These are phyloP conservation scores for Todiramphus saurophagus DNA, from an alignment of 2,113 vertebrate genomes.

Conservation along the genomic window DNA sequence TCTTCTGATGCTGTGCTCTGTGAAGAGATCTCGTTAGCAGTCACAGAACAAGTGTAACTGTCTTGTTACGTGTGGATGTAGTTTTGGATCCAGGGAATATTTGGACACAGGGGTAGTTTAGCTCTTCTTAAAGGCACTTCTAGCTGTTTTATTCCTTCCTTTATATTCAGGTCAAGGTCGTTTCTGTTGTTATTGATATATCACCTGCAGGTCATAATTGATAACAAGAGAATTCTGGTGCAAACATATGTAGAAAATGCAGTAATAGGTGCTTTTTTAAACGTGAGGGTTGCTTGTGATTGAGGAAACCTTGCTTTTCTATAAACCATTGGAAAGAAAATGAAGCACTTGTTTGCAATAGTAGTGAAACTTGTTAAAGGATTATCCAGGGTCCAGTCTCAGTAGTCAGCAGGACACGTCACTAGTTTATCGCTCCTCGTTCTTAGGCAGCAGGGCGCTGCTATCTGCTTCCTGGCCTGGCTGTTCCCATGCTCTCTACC, in stretches of 20 bases:
- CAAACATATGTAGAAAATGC: background rate
- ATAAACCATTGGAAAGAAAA: background rate
- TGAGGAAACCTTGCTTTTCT: background rate
- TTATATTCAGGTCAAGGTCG: background rate
- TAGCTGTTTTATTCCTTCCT: background rate
- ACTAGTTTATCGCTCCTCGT: accelerated
- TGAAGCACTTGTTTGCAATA: background rate
- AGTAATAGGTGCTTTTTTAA: background rate
- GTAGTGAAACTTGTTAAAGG: background rate
- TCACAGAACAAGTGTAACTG: background rate
- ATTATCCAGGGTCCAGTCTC: background rate
- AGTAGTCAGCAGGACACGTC: background rate
- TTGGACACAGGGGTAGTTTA: background rate
- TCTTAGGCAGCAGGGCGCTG: background rate
- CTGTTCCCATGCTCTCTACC: background rate
- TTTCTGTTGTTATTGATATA: background rate
- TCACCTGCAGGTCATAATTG: background rate
- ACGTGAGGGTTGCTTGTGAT: background rate
- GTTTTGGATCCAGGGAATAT: background rate
- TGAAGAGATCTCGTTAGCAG: background rate
- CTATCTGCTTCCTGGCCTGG: background rate
- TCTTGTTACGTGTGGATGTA: accelerated
- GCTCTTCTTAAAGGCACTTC: background rate
- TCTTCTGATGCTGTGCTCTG: background rate
- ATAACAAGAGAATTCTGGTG: background rate